Evolutionary conservation across 2,888 invertebrate genomes (phyloP).

Genomic region (Thalpophila matura): DNA sequence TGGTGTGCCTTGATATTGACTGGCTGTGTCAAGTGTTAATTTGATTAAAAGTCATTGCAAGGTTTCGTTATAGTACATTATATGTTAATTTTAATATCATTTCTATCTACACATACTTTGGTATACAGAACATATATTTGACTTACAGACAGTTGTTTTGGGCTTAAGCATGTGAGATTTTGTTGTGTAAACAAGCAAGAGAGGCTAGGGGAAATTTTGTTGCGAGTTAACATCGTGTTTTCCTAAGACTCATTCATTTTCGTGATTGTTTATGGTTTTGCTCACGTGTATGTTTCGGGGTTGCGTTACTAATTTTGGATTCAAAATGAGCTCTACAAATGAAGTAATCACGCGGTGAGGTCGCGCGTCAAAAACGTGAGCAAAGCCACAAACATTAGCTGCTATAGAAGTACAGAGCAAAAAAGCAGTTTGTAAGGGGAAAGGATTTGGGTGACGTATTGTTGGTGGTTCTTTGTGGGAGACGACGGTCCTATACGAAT

Average conservation of each 20-base stretch:
- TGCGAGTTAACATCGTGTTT: not conserved
- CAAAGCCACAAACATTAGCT: not conserved
- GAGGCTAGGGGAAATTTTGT: not conserved
- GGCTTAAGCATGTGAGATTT: slow-evolving; percentile 7
- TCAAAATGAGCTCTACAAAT: not conserved
- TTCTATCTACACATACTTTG: no score
- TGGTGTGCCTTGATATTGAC: no score
- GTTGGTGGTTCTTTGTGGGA: no score
- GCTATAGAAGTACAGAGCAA: no score
- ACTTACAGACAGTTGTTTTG: not conserved
- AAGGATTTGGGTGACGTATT: no score
- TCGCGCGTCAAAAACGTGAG: slow-evolving; percentile 2
- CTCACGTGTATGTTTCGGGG: slow-evolving; percentile 6
- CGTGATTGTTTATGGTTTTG: slow-evolving; percentile 20
- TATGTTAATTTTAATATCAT: no score
- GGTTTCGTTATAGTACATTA: no score
- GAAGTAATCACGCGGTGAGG: slow-evolving; percentile 2
- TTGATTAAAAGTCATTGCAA: no score
- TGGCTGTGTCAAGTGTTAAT: no score
- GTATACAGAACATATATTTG: slow-evolving; percentile 11
- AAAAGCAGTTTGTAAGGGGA: no score
- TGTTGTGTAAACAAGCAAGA: not conserved
- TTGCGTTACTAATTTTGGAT: not conserved
- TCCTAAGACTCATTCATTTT: not conserved
- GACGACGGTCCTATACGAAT: no score